These are phyloP conservation scores for Pogonocichla stellata DNA, from an alignment of 2,113 vertebrate genomes.

Conservation along the genomic window DNA sequence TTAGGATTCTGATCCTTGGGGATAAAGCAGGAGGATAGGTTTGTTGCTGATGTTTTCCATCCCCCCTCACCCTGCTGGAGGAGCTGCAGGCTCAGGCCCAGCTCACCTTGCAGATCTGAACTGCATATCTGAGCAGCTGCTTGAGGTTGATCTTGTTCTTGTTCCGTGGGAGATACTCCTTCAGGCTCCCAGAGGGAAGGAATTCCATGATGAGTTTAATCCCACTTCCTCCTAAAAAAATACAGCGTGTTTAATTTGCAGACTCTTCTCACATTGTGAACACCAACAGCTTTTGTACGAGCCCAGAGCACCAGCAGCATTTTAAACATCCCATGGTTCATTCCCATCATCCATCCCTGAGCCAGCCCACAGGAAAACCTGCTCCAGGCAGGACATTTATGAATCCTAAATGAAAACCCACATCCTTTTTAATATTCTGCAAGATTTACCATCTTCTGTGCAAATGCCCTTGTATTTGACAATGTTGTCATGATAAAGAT, in stretches of 20 bases:
- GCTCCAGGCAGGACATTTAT: neutral
- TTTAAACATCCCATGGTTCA: neutral
- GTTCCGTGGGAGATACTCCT: slow-evolving; percentile 92
- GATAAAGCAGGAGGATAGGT: neutral
- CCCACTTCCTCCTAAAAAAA: slow-evolving; percentile 83
- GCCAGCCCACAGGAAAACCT: neutral
- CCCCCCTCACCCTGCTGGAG: neutral
- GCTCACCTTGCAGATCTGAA: slow-evolving; percentile 93
- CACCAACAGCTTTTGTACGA: neutral
- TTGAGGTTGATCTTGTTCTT: slow-evolving; percentile 84
- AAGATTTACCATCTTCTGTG: slow-evolving; percentile 86
- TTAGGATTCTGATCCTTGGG: neutral
- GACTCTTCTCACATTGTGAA: neutral
- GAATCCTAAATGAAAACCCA: neutral
- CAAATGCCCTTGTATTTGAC: slow-evolving; percentile 98
- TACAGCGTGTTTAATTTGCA: neutral
- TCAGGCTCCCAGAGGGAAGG: slow-evolving; percentile 92
- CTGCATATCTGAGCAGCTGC: slow-evolving; percentile 85
- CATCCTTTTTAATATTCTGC: accelerated
- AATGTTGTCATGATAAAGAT: slow-evolving; percentile 96
- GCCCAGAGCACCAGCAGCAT: accelerated
- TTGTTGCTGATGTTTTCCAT: neutral
- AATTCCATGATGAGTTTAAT: slow-evolving; percentile 99
- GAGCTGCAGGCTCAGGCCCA: neutral
- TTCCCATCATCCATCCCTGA: neutral